Evolutionary conservation across 2,888 invertebrate genomes (phyloP).

Genomic region (Muscina levida): DNA sequence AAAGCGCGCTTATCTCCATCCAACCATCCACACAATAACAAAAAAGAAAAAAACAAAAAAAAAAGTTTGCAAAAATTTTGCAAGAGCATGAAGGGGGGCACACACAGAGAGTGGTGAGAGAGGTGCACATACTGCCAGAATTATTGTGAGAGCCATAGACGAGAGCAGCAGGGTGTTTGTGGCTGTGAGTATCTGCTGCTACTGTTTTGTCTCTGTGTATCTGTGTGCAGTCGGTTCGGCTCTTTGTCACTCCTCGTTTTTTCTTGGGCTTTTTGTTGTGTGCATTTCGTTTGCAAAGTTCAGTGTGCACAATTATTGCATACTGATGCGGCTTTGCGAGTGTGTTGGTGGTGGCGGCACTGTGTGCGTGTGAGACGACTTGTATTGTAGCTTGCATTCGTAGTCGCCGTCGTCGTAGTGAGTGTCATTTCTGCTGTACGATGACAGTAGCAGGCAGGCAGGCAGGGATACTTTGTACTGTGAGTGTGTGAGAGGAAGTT

Average conservation of each 20-base stretch:
- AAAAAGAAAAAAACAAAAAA: conserved; percentile 9
- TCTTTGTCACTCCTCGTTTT: conserved; percentile 31
- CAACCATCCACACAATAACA: conserved; percentile 16
- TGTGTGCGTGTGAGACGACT: conserved; percentile 50
- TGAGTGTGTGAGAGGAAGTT: conserved; percentile 17
- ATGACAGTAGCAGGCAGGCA: conserved; percentile 40
- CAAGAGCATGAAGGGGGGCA: not conserved
- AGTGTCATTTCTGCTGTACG: conserved; percentile 37
- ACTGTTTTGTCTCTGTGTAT: conserved; percentile 40
- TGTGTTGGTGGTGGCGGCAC: too few species aligned
- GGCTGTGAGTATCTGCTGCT: conserved; percentile 11
- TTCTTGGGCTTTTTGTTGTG: conserved; percentile 27
- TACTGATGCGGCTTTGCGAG: conserved; percentile 33
- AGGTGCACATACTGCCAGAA: not conserved
- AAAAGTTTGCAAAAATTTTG: conserved; percentile 58
- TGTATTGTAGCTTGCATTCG: conserved; percentile 13
- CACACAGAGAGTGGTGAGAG: not conserved
- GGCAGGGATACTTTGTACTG: not conserved
- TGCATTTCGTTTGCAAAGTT: conserved; percentile 52
- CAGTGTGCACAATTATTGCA: conserved; percentile 58
- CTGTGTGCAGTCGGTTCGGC: conserved; percentile 39
- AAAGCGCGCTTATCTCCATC: conserved; percentile 59
- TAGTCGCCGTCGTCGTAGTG: conserved; percentile 40
- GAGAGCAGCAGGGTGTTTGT: conserved; percentile 11
- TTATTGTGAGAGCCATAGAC: not conserved